Evolutionary conservation across 2,888 invertebrate genomes (phyloP).

Genomic region (Hyppa rectilinea): DNA sequence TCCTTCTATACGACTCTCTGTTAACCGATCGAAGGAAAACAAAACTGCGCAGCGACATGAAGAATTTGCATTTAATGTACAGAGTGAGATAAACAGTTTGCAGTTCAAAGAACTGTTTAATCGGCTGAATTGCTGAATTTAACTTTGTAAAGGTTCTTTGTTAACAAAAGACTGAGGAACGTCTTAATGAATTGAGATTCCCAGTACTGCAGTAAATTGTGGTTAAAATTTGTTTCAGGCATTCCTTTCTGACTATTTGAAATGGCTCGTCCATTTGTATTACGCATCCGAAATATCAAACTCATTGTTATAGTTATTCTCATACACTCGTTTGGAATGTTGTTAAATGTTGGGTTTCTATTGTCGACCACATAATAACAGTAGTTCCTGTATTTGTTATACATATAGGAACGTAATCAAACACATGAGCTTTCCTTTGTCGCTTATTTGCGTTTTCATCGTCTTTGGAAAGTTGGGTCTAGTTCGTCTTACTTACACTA

Average conservation of each 20-base stretch:
- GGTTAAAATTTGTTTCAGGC: constrained; percentile 9
- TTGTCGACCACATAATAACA: no score
- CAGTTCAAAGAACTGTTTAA: constrained; percentile 18
- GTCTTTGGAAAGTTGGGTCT: not conserved
- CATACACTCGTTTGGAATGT: constrained; percentile 9
- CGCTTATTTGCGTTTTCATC: not conserved
- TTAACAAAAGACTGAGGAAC: constrained; percentile 30
- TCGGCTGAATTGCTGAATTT: constrained; percentile 6
- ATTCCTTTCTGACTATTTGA: constrained; percentile 19
- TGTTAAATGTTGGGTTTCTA: constrained; percentile 1
- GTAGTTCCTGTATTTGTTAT: no score
- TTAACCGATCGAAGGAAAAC: constrained; percentile 20
- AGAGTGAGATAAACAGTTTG: constrained; percentile 11
- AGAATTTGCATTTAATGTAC: constrained; percentile 32
- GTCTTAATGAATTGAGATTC: constrained; percentile 40
- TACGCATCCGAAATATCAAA: constrained; percentile 12
- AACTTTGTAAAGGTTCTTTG: constrained; percentile 27
- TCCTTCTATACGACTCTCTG: constrained; percentile 12
- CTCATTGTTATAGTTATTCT: not conserved
- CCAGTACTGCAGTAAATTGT: constrained; percentile 16
- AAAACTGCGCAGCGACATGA: constrained; percentile 23
- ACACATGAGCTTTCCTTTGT: constrained; percentile 2
- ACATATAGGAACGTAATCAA: constrained; percentile 7
- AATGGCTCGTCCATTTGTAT: not conserved
- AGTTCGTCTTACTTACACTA: not conserved